A percentile compares a stretch with the other conserved stretches of the same genome.
phyloP scores from a whole-genome alignment of 2,888 invertebrate species.

The Alentia gelatinosa region DNA sequence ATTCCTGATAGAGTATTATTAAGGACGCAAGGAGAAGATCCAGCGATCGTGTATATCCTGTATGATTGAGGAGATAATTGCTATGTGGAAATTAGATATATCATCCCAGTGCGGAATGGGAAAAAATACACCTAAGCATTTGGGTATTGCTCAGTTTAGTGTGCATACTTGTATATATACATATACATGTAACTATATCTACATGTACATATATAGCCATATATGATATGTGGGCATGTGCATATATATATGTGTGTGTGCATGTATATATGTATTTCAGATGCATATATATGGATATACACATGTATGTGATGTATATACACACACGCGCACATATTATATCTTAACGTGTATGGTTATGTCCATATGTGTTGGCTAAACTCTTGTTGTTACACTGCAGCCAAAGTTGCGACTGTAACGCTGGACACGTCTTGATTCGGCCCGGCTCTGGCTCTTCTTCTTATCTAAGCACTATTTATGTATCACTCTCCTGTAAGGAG shows the following conservation, averaged over 20 bases:
- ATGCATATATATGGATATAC: conserved; percentile 1
- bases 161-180: conserved; percentile 25
- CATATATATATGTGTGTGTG: conserved; percentile 15
- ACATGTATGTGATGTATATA: no score
- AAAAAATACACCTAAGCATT: neutral
- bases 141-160: conserved; percentile 22
- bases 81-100: neutral
- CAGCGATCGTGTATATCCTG: conserved; percentile 5
- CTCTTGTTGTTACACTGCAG: conserved; percentile 7
- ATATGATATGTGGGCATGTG: neutral
- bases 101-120: neutral
- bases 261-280: neutral
- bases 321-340: neutral
- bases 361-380: conserved; percentile 2
- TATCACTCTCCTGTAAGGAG: neutral
- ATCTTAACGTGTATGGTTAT: neutral
- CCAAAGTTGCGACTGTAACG: neutral
- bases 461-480: neutral
- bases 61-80: conserved; percentile 20
- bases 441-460: no score
- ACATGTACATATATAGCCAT: conserved; percentile 38
- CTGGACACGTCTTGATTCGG: neutral
- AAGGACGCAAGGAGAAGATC: neutral
- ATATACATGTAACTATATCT: conserved; percentile 39
- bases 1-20: conserved; percentile 24